These are phyloP conservation scores for Mobula birostris DNA, from an alignment of 2,113 vertebrate species.

Conservation along the genomic window DNA sequence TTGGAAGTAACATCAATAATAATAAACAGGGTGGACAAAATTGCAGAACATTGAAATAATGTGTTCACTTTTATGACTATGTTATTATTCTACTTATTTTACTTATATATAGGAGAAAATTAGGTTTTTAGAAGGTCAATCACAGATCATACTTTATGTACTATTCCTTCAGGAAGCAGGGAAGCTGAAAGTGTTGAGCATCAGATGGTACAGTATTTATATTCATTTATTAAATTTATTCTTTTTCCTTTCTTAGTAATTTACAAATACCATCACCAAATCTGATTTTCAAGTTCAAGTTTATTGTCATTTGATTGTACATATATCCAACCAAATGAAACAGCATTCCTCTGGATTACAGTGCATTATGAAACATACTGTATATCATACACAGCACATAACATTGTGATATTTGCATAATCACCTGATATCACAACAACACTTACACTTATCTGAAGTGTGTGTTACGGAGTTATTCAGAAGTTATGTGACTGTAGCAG, in stretches of 20 bases:
- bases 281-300: too few species aligned
- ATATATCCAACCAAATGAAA: too few species aligned
- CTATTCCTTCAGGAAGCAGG: neutral
- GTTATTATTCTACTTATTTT: neutral
- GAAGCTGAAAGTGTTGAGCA: constrained; percentile 45
- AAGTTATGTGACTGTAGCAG: too few species aligned
- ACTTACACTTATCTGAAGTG: too few species aligned
- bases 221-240: constrained; percentile 47
- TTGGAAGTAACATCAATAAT: neutral
- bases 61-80: neutral
- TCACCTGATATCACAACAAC: too few species aligned
- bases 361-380: too few species aligned
- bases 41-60: neutral
- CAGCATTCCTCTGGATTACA: too few species aligned
- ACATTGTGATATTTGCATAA: too few species aligned
- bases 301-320: too few species aligned
- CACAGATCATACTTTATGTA: neutral
- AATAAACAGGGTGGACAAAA: neutral
- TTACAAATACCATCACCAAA: constrained; percentile 41
- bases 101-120: neutral
- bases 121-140: neutral
- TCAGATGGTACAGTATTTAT: constrained; percentile 53
- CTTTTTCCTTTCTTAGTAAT: constrained; percentile 44
- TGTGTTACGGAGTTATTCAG: too few species aligned
- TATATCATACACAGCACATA: too few species aligned